Conservation (phyloP, 1,140 invertebrate genomes). For the Cepaea nemoralis region DNA sequence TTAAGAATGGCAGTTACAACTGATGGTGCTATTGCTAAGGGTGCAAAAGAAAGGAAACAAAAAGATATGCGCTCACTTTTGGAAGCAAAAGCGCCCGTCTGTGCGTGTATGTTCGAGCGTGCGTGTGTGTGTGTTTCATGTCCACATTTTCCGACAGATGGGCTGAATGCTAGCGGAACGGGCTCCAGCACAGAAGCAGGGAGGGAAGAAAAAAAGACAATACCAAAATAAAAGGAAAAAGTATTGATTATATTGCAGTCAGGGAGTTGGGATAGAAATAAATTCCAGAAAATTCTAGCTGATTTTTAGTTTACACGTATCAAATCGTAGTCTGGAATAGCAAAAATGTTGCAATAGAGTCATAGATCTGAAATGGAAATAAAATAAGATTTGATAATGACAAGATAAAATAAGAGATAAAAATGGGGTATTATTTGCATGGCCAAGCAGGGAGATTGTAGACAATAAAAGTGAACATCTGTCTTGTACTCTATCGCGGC, state of each 20-base stretch:
- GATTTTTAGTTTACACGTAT: not conserved
- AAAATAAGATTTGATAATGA: no score
- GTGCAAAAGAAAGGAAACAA: not conserved
- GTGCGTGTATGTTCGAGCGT: not conserved
- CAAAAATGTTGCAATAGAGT: not conserved
- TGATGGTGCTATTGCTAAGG: not conserved
- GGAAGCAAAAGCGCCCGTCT: no score
- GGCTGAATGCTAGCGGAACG: not conserved
- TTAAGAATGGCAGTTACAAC: not conserved
- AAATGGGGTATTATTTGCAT: not conserved
- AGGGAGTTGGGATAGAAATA: not conserved
- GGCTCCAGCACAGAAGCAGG: not conserved
- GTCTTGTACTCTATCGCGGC: no score
- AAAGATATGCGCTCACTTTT: not conserved
- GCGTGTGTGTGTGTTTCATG: not conserved
- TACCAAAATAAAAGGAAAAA: not conserved
- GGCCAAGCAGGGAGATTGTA: no score
- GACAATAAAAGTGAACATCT: no score
- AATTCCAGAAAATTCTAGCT: not conserved
- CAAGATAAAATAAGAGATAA: not conserved
- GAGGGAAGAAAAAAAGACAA: not conserved
- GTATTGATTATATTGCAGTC: not conserved
- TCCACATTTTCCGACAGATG: not conserved
- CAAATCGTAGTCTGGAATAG: not conserved
- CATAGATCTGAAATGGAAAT: not conserved